These are phyloP conservation scores for Stegastes partitus DNA, from an alignment of 2,113 vertebrate genomes.

Conservation along the genomic window DNA sequence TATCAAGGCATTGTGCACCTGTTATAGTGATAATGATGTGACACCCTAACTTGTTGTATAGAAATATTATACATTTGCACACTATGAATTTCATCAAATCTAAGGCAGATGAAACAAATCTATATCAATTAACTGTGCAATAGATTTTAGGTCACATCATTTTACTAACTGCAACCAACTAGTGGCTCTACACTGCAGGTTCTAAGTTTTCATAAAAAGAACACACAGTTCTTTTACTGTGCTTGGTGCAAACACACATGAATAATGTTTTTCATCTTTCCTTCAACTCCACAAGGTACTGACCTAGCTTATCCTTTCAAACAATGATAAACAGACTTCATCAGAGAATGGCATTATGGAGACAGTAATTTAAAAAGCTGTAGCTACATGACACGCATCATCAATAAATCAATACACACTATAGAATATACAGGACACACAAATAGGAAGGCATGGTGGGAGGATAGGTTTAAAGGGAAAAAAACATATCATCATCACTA, in stretches of 20 bases:
- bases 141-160: neutral
- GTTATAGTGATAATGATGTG: no score
- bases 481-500: conserved; percentile 8
- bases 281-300: conserved; percentile 3
- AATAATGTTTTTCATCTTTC: conserved; percentile 17
- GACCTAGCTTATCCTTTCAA: conserved; percentile 25
- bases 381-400: conserved; percentile 35
- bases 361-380: conserved; percentile 13
- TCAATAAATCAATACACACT: conserved; percentile 50
- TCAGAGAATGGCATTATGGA: conserved; percentile 26
- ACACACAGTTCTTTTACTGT: neutral
- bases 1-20: no score
- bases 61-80: no score
- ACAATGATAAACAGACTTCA: conserved; percentile 42
- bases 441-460: conserved; percentile 8
- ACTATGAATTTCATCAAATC: no score
- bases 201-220: neutral
- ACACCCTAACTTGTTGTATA: no score
- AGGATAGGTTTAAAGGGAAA: neutral
- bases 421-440: conserved; percentile 1
- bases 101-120: neutral
- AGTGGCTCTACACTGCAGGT: neutral
- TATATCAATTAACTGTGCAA: neutral
- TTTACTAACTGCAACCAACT: neutral
- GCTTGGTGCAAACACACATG: neutral